Conservation (phyloP, 2,888 invertebrate genomes). For the Gibbula magus region DNA sequence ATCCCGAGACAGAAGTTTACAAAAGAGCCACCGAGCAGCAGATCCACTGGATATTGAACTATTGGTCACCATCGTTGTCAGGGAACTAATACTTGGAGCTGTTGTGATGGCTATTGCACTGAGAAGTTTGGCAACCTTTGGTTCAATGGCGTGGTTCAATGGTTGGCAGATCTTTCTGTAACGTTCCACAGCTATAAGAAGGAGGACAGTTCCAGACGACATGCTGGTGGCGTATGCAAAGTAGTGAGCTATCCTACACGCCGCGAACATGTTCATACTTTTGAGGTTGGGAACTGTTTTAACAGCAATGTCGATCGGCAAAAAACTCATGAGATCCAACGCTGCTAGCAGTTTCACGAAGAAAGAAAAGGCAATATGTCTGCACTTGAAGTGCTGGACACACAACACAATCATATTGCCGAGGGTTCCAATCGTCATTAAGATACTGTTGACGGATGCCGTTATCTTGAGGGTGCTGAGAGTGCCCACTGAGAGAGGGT, state of each 20-base stretch:
- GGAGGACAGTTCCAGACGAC: no score
- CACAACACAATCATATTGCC: constrained; percentile 15
- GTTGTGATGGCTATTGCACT: not conserved
- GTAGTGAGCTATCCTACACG: constrained; percentile 7
- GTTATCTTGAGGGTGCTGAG: no score
- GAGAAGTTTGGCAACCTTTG: not conserved
- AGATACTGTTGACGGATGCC: not conserved
- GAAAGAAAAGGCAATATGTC: not conserved
- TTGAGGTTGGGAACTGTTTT: constrained; percentile 5
- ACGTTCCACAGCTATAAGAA: no score
- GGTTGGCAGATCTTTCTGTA: no score
- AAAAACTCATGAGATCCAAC: constrained; percentile 12
- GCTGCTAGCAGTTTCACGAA: constrained; percentile 12
- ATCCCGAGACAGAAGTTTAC: no score
- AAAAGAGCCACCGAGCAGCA: no score
- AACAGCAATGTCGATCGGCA: not conserved
- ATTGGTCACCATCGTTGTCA: constrained; percentile 13
- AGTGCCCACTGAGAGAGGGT: no score
- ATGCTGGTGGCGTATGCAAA: constrained; percentile 22
- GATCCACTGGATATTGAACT: no score
- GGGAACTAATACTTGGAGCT: no score
- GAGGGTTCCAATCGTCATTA: not conserved
- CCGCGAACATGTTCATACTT: no score
- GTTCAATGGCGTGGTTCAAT: not conserved
- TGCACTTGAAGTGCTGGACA: constrained; percentile 19